Conservation (phyloP, 2,797 vertebrate species). For the Bothrops alternatus region DNA sequence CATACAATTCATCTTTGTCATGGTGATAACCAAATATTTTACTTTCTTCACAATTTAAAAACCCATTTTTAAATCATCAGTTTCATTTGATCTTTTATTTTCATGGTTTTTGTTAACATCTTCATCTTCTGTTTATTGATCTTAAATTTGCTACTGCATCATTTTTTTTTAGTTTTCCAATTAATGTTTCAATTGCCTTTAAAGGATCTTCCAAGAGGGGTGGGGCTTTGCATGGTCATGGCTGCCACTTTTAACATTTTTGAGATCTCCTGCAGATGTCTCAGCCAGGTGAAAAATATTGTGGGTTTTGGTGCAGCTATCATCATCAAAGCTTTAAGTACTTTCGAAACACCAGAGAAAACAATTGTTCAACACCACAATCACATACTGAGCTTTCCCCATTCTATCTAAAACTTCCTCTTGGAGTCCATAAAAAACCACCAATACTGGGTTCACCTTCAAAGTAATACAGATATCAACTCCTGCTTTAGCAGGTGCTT, state of each 20-base stretch:
- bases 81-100: neutral
- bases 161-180: neutral
- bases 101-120: neutral
- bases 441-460: slow-evolving; percentile 64
- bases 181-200: neutral
- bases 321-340: slow-evolving; percentile 14
- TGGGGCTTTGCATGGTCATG: neutral
- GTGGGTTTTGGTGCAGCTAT: neutral
- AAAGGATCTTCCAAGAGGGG: neutral
- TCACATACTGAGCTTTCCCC: neutral
- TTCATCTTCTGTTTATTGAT: neutral
- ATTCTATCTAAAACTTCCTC: slow-evolving; percentile 28
- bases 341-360: slow-evolving; percentile 50
- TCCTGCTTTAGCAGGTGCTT: slow-evolving; percentile 54
- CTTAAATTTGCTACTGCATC: neutral
- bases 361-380: slow-evolving; percentile 34
- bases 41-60: neutral
- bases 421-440: slow-evolving; percentile 47
- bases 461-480: slow-evolving; percentile 64
- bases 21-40: neutral
- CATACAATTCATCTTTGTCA: neutral
- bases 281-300: neutral
- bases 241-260: neutral
- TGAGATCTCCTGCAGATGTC: neutral
- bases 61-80: neutral